Conservation (phyloP, 2,113 vertebrate genomes). For the rat (Rattus norvegicus) region DNA sequence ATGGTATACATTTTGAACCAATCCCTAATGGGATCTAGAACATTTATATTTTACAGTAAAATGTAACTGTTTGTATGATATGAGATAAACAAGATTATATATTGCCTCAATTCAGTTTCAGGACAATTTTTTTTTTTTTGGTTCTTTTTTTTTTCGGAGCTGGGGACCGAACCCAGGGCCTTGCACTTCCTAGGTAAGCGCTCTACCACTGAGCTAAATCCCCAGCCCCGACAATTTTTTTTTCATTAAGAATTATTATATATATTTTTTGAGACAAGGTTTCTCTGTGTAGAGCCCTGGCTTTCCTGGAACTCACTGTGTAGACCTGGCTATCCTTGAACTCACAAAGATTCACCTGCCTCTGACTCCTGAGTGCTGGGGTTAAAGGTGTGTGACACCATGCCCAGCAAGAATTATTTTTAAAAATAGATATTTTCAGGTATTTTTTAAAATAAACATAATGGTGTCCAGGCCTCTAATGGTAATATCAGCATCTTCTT, state of each 20-base stretch:
- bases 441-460: not conserved
- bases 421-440: conserved; percentile 6
- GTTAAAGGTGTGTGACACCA: not conserved
- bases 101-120: conserved; percentile 16
- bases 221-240: too few species aligned
- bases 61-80: not conserved
- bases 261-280: not conserved
- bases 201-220: too few species aligned
- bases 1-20: not conserved
- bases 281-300: not conserved
- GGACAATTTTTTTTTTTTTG: too few species aligned
- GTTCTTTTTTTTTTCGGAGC: too few species aligned
- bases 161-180: too few species aligned
- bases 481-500: too few species aligned
- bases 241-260: not conserved
- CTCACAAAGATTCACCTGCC: not conserved
- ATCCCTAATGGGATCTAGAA: not conserved
- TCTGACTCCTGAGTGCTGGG: not conserved
- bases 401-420: not conserved
- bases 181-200: too few species aligned
- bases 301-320: not conserved
- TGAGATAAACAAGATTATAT: conserved; percentile 1
- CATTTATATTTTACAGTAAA: conserved; percentile 42
- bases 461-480: not conserved
- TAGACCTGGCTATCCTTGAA: not conserved